A percentile compares a stretch with the other conserved stretches of the same genome.
Conservation (phyloP, 1,140 invertebrate species). For the Pseudomyrmex dendroicus region DNA sequence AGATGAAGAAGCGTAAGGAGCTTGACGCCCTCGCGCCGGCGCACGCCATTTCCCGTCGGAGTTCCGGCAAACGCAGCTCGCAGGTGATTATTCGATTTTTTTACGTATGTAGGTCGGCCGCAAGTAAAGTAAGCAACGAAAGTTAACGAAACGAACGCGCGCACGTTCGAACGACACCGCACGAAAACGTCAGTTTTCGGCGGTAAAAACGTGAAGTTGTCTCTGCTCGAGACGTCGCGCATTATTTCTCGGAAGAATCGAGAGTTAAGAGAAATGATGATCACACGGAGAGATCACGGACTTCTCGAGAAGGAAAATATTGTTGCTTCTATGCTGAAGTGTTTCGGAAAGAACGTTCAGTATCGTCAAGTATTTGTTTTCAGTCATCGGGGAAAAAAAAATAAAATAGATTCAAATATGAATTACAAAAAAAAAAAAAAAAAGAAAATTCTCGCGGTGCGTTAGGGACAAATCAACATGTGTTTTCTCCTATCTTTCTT, state of each 20-base stretch:
- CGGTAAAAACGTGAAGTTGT: too few relatives aligned
- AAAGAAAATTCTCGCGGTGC: neutral
- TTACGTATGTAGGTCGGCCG: too few relatives aligned
- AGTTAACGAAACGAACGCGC: too few relatives aligned
- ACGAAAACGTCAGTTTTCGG: too few relatives aligned
- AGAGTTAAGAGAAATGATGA: too few relatives aligned
- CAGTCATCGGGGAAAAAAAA: neutral
- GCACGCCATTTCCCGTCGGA: constrained; percentile 79
- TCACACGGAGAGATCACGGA: too few relatives aligned
- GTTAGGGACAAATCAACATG: neutral
- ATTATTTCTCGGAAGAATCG: too few relatives aligned
- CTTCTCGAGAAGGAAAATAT: too few relatives aligned
- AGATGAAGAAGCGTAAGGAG: constrained; percentile 86
- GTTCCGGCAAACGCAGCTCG: constrained; percentile 82
- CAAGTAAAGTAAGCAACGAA: too few relatives aligned
- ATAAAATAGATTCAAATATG: neutral
- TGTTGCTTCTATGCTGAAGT: too few relatives aligned
- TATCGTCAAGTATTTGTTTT: neutral
- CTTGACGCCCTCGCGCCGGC: constrained; percentile 85
- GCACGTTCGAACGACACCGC: too few relatives aligned
- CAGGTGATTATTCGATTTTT: constrained; percentile 74
- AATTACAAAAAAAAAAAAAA: neutral
- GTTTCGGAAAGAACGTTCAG: neutral
- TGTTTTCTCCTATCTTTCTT: constrained; percentile 63
- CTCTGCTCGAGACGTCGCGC: too few relatives aligned